phyloP scores from a whole-genome alignment of 2,888 invertebrate genomes.

The Scelioninae gen. 1 region DNA sequence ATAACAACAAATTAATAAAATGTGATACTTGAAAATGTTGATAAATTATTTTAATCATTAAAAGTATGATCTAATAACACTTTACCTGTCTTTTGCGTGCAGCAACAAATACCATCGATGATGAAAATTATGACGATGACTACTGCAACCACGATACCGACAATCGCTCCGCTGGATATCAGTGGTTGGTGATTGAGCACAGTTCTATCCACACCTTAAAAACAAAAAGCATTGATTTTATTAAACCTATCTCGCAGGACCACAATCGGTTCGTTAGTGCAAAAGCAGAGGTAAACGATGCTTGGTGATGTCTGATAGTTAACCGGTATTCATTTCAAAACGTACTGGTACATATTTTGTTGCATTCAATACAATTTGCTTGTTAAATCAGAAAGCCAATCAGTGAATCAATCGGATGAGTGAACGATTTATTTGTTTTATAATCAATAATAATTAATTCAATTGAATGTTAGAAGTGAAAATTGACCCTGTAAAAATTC shows the following conservation, averaged over 20 bases:
- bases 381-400: not conserved
- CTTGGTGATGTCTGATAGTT: slow-evolving; percentile 79
- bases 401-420: no score
- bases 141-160: slow-evolving; percentile 92
- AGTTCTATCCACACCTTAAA: slow-evolving; percentile 79
- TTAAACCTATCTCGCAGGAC: slow-evolving; percentile 18
- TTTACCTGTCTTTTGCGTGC: slow-evolving; percentile 86
- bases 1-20: no score
- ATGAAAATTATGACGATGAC: slow-evolving; percentile 89
- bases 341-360: slow-evolving; percentile 78
- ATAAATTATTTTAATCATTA: not conserved
- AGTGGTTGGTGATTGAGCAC: slow-evolving; percentile 84
- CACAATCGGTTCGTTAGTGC: slow-evolving; percentile 80
- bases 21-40: no score
- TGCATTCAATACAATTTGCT: not conserved
- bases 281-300: slow-evolving; percentile 81
- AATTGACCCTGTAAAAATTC: not conserved
- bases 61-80: not conserved
- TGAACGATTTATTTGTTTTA: no score
- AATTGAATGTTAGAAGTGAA: not conserved
- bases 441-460: no score
- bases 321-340: slow-evolving; percentile 68
- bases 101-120: slow-evolving; percentile 93
- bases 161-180: slow-evolving; percentile 90
- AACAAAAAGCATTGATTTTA: slow-evolving; percentile 69